Evolutionary conservation across 2,113 vertebrate genomes (phyloP).

Genomic region (Hippocampus barbouri): DNA sequence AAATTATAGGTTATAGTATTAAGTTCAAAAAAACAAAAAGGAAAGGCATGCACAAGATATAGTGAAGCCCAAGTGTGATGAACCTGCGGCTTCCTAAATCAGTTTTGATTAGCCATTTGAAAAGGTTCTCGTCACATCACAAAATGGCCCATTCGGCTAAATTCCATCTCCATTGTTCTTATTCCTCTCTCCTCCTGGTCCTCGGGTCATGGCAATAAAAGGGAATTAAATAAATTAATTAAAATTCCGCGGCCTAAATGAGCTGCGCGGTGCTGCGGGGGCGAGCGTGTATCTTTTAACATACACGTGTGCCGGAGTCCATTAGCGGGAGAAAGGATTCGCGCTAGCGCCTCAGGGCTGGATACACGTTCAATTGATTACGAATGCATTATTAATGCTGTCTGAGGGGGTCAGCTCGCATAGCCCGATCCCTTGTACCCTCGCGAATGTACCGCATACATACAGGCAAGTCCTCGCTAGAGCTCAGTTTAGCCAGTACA

Average conservation of each 20-base stretch:
- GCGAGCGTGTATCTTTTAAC: constrained; percentile 20
- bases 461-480: neutral
- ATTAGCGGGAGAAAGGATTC: constrained; percentile 39
- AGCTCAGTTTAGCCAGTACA: neutral
- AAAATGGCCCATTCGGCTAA: constrained; percentile 32
- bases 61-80: constrained; percentile 65
- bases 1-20: constrained; percentile 54
- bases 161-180: constrained; percentile 23
- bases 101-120: constrained; percentile 67
- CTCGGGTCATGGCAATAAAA: constrained; percentile 33
- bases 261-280: constrained; percentile 32
- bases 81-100: constrained; percentile 64
- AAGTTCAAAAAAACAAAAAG: constrained; percentile 32
- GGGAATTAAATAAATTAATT: constrained; percentile 24
- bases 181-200: constrained; percentile 19
- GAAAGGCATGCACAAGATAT: constrained; percentile 53
- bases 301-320: constrained; percentile 27
- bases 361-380: constrained; percentile 68
- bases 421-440: constrained; percentile 3
- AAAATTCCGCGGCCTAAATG: constrained; percentile 34
- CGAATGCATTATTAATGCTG: constrained; percentile 70
- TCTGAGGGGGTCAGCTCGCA: constrained; percentile 48
- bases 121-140: constrained; percentile 57
- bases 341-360: constrained; percentile 44
- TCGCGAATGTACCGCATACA: constrained; percentile 4